Evolutionary conservation across 2,113 vertebrate genomes (phyloP).

Genomic region (Choloepus hoffmanni): DNA sequence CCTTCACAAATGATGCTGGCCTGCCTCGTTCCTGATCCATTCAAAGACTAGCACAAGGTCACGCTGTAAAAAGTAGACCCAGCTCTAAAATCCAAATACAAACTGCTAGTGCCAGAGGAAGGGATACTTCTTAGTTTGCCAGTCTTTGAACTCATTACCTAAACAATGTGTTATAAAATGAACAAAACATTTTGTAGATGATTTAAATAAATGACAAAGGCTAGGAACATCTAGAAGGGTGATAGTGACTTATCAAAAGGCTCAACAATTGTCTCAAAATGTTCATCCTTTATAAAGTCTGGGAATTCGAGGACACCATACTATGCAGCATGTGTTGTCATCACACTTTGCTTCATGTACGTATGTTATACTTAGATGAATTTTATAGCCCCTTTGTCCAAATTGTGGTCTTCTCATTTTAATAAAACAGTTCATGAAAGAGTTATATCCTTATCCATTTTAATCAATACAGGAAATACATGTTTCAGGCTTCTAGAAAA

Average conservation of each 20-base stretch:
- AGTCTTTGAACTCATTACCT: not conserved
- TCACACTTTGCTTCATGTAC: not conserved
- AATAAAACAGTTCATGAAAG: not conserved
- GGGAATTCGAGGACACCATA: not conserved
- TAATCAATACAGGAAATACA: conserved; percentile 51
- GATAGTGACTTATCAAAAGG: not conserved
- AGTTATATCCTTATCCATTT: not conserved
- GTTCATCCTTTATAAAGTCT: not conserved
- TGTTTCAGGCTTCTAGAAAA: not conserved
- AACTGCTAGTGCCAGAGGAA: not conserved
- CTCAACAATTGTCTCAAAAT: not conserved
- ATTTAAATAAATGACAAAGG: not conserved
- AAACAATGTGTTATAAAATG: not conserved
- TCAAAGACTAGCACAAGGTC: not conserved
- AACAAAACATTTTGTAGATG: not conserved
- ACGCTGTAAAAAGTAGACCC: not conserved
- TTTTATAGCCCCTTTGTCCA: conserved; percentile 20
- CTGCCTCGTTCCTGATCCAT: not conserved
- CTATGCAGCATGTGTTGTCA: not conserved
- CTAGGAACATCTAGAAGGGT: not conserved
- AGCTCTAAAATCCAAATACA: not conserved
- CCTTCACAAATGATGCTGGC: not conserved
- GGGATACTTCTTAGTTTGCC: not conserved
- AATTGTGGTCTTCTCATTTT: conserved; percentile 15
- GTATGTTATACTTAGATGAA: not conserved